Evolutionary conservation across 2,888 invertebrate species (phyloP).

Genomic region (Hirtodrosophila alboralis): DNA sequence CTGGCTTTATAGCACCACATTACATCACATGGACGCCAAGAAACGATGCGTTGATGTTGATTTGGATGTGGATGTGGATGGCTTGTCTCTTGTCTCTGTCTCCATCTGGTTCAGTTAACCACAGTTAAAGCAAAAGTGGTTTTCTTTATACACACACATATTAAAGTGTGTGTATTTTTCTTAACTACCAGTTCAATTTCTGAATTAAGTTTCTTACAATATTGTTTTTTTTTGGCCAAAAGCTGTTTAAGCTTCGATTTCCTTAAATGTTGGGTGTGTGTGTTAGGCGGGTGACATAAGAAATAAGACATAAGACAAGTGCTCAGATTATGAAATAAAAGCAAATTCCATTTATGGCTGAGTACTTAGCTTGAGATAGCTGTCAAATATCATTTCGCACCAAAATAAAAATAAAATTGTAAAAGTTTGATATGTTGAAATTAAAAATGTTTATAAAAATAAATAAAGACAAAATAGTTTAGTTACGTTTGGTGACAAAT

Average conservation of each 20-base stretch:
- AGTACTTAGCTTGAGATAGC: constrained; percentile 7
- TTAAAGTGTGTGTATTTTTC: constrained; percentile 20
- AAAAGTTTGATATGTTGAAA: no score
- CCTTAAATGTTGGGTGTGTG: constrained; percentile 71
- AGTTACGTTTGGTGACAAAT: no score
- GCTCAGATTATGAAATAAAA: constrained; percentile 49
- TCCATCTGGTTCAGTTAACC: constrained; percentile 30
- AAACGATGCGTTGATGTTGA: constrained; percentile 69
- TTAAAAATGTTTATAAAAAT: no score
- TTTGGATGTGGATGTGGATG: constrained; percentile 29
- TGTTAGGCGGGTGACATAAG: constrained; percentile 58
- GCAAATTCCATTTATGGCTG: constrained; percentile 12
- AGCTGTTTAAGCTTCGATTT: constrained; percentile 55
- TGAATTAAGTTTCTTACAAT: constrained; percentile 28
- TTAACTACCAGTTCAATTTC: constrained; percentile 37
- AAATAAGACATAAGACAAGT: constrained; percentile 46
- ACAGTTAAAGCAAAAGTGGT: constrained; percentile 55
- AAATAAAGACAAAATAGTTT: no score
- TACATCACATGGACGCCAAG: constrained; percentile 65
- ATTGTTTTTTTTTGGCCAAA: constrained; percentile 24
- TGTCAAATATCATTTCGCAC: neutral
- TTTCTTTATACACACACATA: constrained; percentile 46
- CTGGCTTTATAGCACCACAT: constrained; percentile 62
- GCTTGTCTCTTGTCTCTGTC: constrained; percentile 13
- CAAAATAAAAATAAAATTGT: neutral